A percentile compares a stretch with the other conserved stretches of the same genome.
phyloP scores from a whole-genome alignment of 2,113 vertebrate species.

The Nyctereutes procyonoides region DNA sequence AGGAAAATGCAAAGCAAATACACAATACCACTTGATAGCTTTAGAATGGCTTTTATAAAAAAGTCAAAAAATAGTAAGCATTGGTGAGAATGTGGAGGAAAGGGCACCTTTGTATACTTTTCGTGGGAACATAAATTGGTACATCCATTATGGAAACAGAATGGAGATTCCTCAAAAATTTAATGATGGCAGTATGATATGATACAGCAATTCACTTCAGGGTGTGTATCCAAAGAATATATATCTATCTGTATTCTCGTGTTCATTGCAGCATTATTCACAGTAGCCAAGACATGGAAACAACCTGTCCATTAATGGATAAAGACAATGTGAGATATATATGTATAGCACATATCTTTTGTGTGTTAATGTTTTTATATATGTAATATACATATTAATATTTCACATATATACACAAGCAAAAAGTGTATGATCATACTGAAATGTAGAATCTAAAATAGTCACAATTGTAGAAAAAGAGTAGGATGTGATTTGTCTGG shows the following conservation, averaged over 20 bases:
- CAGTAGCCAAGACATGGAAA: neutral
- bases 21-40: neutral
- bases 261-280: neutral
- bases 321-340: neutral
- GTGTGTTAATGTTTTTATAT: neutral
- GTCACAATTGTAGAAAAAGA: neutral
- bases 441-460: neutral
- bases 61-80: neutral
- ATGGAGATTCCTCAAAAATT: neutral
- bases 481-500: neutral
- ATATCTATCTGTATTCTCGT: neutral
- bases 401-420: neutral
- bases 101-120: neutral
- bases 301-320: neutral
- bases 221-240: neutral
- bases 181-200: neutral
- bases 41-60: neutral
- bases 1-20: neutral
- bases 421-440: neutral
- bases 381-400: neutral
- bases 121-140: neutral
- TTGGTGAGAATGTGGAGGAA: neutral
- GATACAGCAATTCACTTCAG: neutral
- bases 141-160: neutral
- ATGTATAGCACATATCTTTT: neutral